Percentiles rank a stretch among this genome's conserved stretches.
These are phyloP conservation scores for Scaptomyza reducta DNA, from an alignment of 2,888 invertebrate genomes.

Conservation along the genomic window DNA sequence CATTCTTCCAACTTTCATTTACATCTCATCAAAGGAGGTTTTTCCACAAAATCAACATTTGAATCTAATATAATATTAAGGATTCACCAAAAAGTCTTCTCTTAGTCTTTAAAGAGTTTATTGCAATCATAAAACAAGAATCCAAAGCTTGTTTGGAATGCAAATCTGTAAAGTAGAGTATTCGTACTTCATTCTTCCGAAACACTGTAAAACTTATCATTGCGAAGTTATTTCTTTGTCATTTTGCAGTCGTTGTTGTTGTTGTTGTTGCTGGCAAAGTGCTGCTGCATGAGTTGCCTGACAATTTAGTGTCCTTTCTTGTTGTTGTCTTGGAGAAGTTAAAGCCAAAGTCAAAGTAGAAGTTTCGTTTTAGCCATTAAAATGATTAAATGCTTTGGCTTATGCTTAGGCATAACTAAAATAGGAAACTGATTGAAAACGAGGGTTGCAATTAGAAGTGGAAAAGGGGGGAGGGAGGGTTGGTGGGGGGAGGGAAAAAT, in stretches of 20 bases:
- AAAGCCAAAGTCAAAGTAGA: slow-evolving; percentile 28
- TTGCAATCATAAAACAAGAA: too few relatives aligned
- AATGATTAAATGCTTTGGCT: slow-evolving; percentile 82
- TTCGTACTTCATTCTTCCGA: background rate
- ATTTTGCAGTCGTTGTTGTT: slow-evolving; percentile 15
- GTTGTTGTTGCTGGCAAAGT: slow-evolving; percentile 17
- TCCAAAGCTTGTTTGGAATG: too few relatives aligned
- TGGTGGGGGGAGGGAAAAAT: slow-evolving; percentile 35
- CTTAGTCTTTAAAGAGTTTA: too few relatives aligned
- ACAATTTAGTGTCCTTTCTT: slow-evolving; percentile 66
- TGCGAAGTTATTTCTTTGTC: slow-evolving; percentile 9
- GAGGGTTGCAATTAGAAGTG: slow-evolving; percentile 7
- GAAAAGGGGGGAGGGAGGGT: background rate
- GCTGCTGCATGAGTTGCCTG: slow-evolving; percentile 57
- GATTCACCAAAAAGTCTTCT: too few relatives aligned
- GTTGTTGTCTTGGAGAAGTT: background rate
- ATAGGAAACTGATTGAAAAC: slow-evolving; percentile 38
- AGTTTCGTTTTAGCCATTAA: slow-evolving; percentile 71
- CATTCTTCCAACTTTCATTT: too few relatives aligned
- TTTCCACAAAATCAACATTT: too few relatives aligned
- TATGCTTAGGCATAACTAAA: slow-evolving; percentile 82
- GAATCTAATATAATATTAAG: too few relatives aligned
- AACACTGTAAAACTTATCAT: background rate
- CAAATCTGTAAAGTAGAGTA: slow-evolving; percentile 1
- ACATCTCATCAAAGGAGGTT: too few relatives aligned